Conservation (phyloP, 2,888 invertebrate genomes). For the Junonia oenone region DNA sequence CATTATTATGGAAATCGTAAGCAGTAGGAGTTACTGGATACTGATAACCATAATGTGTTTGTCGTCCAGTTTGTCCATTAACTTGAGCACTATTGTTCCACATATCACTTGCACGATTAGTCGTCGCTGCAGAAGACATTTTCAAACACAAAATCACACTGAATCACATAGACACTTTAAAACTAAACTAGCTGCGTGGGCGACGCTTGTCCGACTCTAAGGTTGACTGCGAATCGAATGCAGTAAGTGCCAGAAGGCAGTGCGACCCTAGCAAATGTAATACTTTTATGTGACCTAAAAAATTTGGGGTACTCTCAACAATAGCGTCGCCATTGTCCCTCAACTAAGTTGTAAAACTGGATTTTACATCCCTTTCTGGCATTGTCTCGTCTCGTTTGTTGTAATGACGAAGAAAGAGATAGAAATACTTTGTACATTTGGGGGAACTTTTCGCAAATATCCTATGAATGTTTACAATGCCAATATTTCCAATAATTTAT, state of each 20-base stretch:
- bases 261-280: conserved; percentile 75
- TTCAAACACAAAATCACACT: conserved; percentile 24
- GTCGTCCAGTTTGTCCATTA: conserved; percentile 50
- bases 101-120: conserved; percentile 64
- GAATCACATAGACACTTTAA: conserved; percentile 40
- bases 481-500: conserved; percentile 66
- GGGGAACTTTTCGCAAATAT: conserved; percentile 69
- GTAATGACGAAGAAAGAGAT: conserved; percentile 45
- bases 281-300: conserved; percentile 79
- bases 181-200: conserved; percentile 59
- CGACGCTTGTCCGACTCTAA: conserved; percentile 53
- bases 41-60: conserved; percentile 50
- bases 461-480: conserved; percentile 74
- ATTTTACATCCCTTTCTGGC: conserved; percentile 48
- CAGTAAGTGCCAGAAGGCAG: conserved; percentile 63
- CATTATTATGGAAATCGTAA: conserved; percentile 53
- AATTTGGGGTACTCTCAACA: conserved; percentile 77
- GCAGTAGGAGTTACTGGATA: conserved; percentile 44
- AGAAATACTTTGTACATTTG: conserved; percentile 44
- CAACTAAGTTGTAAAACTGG: conserved; percentile 64
- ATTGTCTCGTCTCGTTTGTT: conserved; percentile 31
- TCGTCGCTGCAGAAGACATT: conserved; percentile 58
- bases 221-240: conserved; percentile 74
- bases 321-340: conserved; percentile 75
- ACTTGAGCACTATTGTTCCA: conserved; percentile 60